phyloP scores from a whole-genome alignment of 2,888 invertebrate species.

The Thymelicus sylvestris region DNA sequence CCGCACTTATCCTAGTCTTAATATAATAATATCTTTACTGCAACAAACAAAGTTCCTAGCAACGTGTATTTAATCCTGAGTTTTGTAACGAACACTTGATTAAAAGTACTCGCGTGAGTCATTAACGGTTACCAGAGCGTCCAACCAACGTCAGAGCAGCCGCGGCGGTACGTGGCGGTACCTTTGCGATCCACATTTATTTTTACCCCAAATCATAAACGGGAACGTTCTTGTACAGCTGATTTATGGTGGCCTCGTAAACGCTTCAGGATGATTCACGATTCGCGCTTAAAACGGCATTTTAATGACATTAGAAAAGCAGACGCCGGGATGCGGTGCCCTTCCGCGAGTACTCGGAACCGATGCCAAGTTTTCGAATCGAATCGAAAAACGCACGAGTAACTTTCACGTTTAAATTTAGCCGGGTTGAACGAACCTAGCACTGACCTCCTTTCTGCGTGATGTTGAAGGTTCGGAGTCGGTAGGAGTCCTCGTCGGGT shows the following conservation, averaged over 20 bases:
- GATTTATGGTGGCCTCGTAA: slow-evolving; percentile 71
- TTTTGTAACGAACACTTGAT: background rate
- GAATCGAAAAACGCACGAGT: slow-evolving; percentile 63
- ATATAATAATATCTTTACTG: too few species aligned
- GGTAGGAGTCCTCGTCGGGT: slow-evolving; percentile 94
- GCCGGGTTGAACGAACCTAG: slow-evolving; percentile 73
- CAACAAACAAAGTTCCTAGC: too few species aligned
- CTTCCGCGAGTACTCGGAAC: slow-evolving; percentile 36
- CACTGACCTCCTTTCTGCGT: slow-evolving; percentile 93
- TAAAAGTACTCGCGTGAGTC: slow-evolving; percentile 22
- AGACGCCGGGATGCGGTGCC: slow-evolving; percentile 33
- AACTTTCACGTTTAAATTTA: slow-evolving; percentile 65
- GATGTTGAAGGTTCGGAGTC: slow-evolving; percentile 96
- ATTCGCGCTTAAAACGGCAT: slow-evolving; percentile 59
- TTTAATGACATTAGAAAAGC: slow-evolving; percentile 51
- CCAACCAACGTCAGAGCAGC: slow-evolving; percentile 21
- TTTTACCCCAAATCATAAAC: slow-evolving; percentile 71
- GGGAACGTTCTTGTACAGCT: slow-evolving; percentile 59
- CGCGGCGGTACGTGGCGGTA: background rate
- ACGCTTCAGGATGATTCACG: slow-evolving; percentile 67
- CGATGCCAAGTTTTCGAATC: slow-evolving; percentile 71
- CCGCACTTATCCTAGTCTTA: too few species aligned
- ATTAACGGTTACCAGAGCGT: slow-evolving; percentile 26
- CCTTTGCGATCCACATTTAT: slow-evolving; percentile 53
- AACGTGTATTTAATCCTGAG: background rate